These are phyloP conservation scores for Cassiopea xamachana DNA, from an alignment of 30 jellyfish, hydroid and myxozoan genomes.

Conservation along the genomic window DNA sequence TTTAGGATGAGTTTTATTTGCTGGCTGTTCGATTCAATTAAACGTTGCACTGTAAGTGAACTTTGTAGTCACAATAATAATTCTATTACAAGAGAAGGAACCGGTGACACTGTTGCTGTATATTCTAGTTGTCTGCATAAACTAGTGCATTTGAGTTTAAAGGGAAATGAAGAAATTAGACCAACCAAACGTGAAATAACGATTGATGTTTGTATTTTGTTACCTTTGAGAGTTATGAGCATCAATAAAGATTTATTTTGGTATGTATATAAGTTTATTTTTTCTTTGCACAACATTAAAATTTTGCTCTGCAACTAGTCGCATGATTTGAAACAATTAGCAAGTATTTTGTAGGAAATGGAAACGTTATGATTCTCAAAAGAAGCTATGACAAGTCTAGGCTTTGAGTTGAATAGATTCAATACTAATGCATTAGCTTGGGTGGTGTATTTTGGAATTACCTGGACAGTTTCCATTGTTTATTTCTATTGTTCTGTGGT, in stretches of 20 bases:
- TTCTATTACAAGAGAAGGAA: neutral
- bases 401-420: too few relatives aligned
- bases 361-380: too few relatives aligned
- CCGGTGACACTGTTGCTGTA: neutral
- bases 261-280: neutral
- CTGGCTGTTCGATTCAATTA: conserved; percentile 11
- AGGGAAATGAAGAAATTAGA: neutral
- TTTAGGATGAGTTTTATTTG: conserved; percentile 28
- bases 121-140: neutral
- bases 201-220: neutral
- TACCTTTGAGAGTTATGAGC: neutral
- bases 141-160: neutral
- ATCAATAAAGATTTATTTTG: neutral
- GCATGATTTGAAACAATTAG: neutral
- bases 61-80: neutral
- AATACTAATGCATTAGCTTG: too few relatives aligned
- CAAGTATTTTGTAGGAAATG: too few relatives aligned
- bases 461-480: too few relatives aligned
- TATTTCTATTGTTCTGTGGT: too few relatives aligned
- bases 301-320: neutral
- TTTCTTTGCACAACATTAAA: neutral
- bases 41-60: neutral
- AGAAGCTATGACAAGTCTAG: too few relatives aligned
- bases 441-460: too few relatives aligned
- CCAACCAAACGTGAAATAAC: neutral